These are phyloP conservation scores for Drosophila rufa DNA, from an alignment of 1,140 invertebrate species.

Conservation along the genomic window DNA sequence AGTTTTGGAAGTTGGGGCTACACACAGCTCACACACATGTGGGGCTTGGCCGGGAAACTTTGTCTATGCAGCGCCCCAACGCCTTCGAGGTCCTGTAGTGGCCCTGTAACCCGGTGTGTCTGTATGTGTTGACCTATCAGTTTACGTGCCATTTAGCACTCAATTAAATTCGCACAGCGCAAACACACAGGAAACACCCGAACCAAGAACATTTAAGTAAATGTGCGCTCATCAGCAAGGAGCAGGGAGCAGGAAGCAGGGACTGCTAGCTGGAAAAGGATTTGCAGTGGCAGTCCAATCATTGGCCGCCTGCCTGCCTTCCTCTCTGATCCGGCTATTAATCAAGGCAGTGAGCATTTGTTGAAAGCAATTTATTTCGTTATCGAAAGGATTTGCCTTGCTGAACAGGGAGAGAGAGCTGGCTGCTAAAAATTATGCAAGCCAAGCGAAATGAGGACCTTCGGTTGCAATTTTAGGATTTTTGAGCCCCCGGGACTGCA, in stretches of 20 bases:
- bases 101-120: slow-evolving; percentile 19
- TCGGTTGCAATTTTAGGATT: slow-evolving; percentile 16
- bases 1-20: not conserved
- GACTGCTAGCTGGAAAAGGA: slow-evolving; percentile 26
- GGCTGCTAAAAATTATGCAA: slow-evolving; percentile 60
- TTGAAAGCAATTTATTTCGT: slow-evolving; percentile 82
- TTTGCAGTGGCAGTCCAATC: slow-evolving; percentile 38
- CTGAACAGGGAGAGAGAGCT: slow-evolving; percentile 2
- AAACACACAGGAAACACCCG: slow-evolving; percentile 59
- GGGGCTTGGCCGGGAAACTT: slow-evolving; percentile 50
- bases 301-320: slow-evolving; percentile 34
- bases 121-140: slow-evolving; percentile 78
- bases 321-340: slow-evolving; percentile 60
- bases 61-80: slow-evolving; percentile 47
- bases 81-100: slow-evolving; percentile 14
- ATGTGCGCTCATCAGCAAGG: slow-evolving; percentile 74
- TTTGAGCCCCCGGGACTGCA: slow-evolving; percentile 7
- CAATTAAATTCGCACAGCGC: slow-evolving; percentile 79
- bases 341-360: slow-evolving; percentile 77
- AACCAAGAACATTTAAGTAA: slow-evolving; percentile 68
- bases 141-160: slow-evolving; percentile 85
- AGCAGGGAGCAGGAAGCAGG: slow-evolving; percentile 8
- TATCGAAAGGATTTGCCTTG: slow-evolving; percentile 69
- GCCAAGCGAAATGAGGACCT: slow-evolving; percentile 33
- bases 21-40: slow-evolving; percentile 17